A percentile compares a stretch with the other conserved stretches of the same genome.
Conservation (phyloP, 1,140 invertebrate species). For the Megathymus violae region DNA sequence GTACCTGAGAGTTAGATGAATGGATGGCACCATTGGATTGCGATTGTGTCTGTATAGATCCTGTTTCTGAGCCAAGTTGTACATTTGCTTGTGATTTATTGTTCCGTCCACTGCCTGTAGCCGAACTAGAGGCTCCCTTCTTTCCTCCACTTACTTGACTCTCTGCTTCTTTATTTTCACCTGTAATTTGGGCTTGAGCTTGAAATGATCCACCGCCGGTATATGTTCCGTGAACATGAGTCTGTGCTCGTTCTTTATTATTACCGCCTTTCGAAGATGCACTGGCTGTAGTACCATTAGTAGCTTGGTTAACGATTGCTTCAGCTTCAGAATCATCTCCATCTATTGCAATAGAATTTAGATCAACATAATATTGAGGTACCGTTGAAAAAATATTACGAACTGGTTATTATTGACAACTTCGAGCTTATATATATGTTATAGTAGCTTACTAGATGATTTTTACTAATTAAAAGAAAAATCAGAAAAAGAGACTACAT, state of each 20-base stretch:
- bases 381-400: conserved; percentile 53
- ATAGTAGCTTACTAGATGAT: too few species aligned
- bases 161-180: conserved; percentile 88
- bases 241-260: conserved; percentile 89
- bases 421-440: too few species aligned
- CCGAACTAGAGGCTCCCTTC: conserved; percentile 89
- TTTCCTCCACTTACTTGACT: conserved; percentile 89
- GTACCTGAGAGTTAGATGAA: conserved; percentile 90
- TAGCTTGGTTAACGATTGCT: conserved; percentile 87
- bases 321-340: conserved; percentile 90
- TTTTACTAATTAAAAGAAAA: too few species aligned
- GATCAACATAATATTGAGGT: conserved; percentile 70
- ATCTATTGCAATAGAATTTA: conserved; percentile 54
- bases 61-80: conserved; percentile 88
- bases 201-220: conserved; percentile 90
- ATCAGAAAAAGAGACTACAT: too few species aligned
- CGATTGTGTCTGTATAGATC: conserved; percentile 88
- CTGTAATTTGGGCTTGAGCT: conserved; percentile 91
- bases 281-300: conserved; percentile 88
- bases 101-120: conserved; percentile 88
- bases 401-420: too few species aligned
- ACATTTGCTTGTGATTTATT: conserved; percentile 92
- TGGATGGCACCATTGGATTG: conserved; percentile 90
- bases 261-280: conserved; percentile 90
- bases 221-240: conserved; percentile 91